These are phyloP conservation scores for Polia nebulosa DNA, from an alignment of 2,888 invertebrate species.

Conservation along the genomic window DNA sequence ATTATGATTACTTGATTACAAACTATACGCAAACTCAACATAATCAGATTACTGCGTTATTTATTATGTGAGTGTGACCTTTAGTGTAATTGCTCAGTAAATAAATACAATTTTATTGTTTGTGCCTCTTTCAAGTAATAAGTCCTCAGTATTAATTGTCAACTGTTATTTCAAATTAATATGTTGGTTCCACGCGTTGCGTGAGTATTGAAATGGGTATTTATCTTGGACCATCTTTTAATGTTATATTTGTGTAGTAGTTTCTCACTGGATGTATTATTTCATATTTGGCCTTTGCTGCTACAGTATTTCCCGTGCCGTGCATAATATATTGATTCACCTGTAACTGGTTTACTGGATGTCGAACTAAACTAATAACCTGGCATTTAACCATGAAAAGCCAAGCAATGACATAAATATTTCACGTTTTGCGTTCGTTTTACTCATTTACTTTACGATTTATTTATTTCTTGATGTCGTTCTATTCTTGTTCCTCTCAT, in stretches of 20 bases:
- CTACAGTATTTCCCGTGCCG: neutral
- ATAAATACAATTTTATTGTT: slow-evolving; percentile 64
- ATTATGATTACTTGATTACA: slow-evolving; percentile 35
- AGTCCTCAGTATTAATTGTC: slow-evolving; percentile 69
- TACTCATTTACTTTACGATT: neutral
- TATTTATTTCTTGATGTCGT: neutral
- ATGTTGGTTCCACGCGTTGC: slow-evolving; percentile 65
- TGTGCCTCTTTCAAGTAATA: slow-evolving; percentile 50
- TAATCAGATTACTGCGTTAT: slow-evolving; percentile 66
- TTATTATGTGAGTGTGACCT: slow-evolving; percentile 70
- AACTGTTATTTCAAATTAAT: slow-evolving; percentile 66
- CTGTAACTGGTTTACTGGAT: slow-evolving; percentile 13
- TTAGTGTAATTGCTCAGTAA: slow-evolving; percentile 67
- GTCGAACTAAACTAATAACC: slow-evolving; percentile 13
- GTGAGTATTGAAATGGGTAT: slow-evolving; percentile 65
- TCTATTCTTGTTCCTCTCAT: neutral
- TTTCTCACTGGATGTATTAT: slow-evolving; percentile 27
- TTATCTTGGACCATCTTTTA: slow-evolving; percentile 34
- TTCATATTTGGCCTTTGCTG: slow-evolving; percentile 40
- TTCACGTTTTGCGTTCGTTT: neutral
- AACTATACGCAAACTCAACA: slow-evolving; percentile 25
- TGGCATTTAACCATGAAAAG: slow-evolving; percentile 18
- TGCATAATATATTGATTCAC: slow-evolving; percentile 21
- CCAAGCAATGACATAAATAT: neutral
- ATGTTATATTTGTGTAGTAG: slow-evolving; percentile 23